Conservation (phyloP, 2,888 invertebrate genomes). For the Flexamia atlantica region DNA sequence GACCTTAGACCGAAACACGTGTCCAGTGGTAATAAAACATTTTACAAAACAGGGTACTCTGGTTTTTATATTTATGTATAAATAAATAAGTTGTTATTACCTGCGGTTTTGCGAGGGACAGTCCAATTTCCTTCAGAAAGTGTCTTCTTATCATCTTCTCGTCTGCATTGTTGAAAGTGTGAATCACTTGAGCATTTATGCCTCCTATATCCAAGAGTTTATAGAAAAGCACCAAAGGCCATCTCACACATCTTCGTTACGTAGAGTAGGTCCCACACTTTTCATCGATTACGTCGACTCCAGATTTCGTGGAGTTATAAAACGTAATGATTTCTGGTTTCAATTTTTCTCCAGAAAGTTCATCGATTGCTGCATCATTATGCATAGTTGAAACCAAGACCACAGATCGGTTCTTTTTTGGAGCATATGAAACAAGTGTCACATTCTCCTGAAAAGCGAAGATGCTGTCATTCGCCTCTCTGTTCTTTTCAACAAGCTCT, state of each 20-base stretch:
- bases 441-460: slow-evolving; percentile 46
- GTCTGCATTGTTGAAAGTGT: neutral
- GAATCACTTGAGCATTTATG: slow-evolving; percentile 30
- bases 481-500: slow-evolving; percentile 1
- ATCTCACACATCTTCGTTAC: slow-evolving; percentile 22
- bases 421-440: slow-evolving; percentile 52
- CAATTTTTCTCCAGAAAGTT: neutral
- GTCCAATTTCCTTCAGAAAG: too few species aligned
- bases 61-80: too few species aligned
- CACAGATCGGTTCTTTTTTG: slow-evolving; percentile 37
- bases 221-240: slow-evolving; percentile 40
- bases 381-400: slow-evolving; percentile 51
- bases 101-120: too few species aligned
- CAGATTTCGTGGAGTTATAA: slow-evolving; percentile 43
- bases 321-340: slow-evolving; percentile 55
- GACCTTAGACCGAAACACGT: too few species aligned
- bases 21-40: too few species aligned
- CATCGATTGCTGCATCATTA: slow-evolving; percentile 15
- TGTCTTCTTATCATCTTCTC: too few species aligned
- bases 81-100: too few species aligned
- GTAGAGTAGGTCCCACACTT: slow-evolving; percentile 46
- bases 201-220: slow-evolving; percentile 21
- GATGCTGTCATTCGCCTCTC: neutral
- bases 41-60: too few species aligned
- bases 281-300: slow-evolving; percentile 33